phyloP scores from a whole-genome alignment of 2,797 vertebrate genomes.

The Gorsachius magnificus region DNA sequence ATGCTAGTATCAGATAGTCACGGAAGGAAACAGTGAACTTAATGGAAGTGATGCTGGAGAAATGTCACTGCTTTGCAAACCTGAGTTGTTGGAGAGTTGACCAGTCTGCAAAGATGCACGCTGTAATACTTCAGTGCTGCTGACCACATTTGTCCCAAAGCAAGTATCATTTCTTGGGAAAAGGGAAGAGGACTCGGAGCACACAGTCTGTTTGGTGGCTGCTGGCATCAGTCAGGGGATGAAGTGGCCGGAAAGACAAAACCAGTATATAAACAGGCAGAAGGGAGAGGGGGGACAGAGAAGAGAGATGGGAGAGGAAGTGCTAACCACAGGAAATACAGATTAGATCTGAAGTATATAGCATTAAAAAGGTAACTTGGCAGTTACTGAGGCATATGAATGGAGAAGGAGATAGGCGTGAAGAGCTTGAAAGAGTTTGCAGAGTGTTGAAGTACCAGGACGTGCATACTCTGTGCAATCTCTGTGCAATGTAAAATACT shows the following conservation, averaged over 20 bases:
- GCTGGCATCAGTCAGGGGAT: neutral
- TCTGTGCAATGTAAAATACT: neutral
- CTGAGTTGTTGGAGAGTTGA: neutral
- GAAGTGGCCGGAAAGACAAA: neutral
- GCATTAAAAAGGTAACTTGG: neutral
- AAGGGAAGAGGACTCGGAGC: neutral
- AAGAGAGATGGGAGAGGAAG: neutral
- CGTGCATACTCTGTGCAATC: neutral
- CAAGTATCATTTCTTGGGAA: neutral
- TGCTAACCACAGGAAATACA: neutral
- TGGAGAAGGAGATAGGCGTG: neutral
- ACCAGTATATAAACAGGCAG: neutral
- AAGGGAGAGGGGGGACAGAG: neutral
- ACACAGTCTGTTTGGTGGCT: neutral
- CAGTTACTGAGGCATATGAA: neutral
- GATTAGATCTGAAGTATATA: neutral
- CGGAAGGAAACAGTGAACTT: neutral
- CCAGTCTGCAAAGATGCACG: neutral
- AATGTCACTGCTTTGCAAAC: neutral
- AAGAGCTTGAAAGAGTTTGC: neutral
- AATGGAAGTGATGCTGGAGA: neutral
- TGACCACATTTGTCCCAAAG: neutral
- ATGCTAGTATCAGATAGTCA: neutral
- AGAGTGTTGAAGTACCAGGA: neutral
- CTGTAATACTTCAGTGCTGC: neutral